Conservation (phyloP, 2,113 vertebrate species). For the Xyliphius kryptos region DNA sequence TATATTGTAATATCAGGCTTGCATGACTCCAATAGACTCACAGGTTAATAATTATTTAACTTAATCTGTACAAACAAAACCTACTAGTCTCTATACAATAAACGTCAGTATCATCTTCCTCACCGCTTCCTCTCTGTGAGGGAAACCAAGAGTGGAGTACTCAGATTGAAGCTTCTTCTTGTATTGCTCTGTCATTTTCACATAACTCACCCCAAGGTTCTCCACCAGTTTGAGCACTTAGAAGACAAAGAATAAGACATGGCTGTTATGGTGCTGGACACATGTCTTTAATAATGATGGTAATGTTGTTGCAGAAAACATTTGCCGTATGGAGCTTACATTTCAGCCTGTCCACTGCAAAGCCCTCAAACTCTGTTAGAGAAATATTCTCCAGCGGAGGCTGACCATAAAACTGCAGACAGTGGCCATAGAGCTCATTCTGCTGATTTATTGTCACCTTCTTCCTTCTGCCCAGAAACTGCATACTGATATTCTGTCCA, state of each 20-base stretch:
- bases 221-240: too few relatives aligned
- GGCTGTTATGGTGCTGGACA: too few relatives aligned
- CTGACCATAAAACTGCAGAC: conserved; percentile 82
- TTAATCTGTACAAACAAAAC: too few relatives aligned
- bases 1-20: too few relatives aligned
- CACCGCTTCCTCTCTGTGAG: conserved; percentile 60
- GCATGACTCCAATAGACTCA: too few relatives aligned
- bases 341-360: conserved; percentile 84
- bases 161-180: conserved; percentile 62
- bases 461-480: conserved; percentile 46
- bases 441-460: conserved; percentile 50
- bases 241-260: too few relatives aligned
- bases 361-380: conserved; percentile 80
- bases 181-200: conserved; percentile 64
- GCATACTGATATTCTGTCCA: conserved; percentile 48
- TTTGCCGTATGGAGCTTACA: too few relatives aligned
- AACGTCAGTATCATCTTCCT: too few relatives aligned
- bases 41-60: too few relatives aligned
- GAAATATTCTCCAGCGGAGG: conserved; percentile 84
- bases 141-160: conserved; percentile 75
- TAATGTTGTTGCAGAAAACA: too few relatives aligned
- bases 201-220: conserved; percentile 78
- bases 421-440: conserved; percentile 69
- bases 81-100: too few relatives aligned
- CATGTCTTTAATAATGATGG: too few relatives aligned